A percentile compares a stretch with the other conserved stretches of the same genome.
Evolutionary conservation across 1,140 invertebrate species (phyloP).

Genomic region (Drosophila simulans): DNA sequence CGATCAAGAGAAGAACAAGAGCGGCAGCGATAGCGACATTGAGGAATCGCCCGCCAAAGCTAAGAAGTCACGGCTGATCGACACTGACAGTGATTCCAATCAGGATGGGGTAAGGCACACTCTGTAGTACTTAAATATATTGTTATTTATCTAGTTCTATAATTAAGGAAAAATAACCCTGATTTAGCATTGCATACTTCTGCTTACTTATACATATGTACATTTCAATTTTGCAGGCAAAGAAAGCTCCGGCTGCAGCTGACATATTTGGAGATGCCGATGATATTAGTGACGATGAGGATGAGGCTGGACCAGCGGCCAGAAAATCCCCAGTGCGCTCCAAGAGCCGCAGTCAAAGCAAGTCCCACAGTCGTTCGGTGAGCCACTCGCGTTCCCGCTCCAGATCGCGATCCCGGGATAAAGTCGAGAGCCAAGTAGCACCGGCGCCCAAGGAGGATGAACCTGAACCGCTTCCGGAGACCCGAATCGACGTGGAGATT

Average conservation of each 20-base stretch:
- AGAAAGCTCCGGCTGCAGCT: slow-evolving; percentile 86
- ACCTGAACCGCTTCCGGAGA: slow-evolving; percentile 93
- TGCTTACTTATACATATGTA: too few relatives aligned
- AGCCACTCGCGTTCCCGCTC: slow-evolving; percentile 67
- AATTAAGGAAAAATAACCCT: not conserved
- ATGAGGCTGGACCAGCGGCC: slow-evolving; percentile 83
- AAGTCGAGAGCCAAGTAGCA: slow-evolving; percentile 53
- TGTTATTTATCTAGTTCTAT: not conserved
- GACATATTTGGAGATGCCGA: slow-evolving; percentile 97
- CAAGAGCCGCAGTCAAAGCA: slow-evolving; percentile 52
- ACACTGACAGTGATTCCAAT: slow-evolving; percentile 85
- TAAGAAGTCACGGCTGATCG: slow-evolving; percentile 85
- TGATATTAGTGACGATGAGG: slow-evolving; percentile 93
- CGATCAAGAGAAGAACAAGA: slow-evolving; percentile 53
- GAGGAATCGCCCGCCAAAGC: slow-evolving; percentile 67
- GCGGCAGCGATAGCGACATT: slow-evolving; percentile 61
- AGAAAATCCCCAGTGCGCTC: slow-evolving; percentile 58
- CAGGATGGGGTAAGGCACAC: slow-evolving; percentile 22
- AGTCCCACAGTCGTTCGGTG: slow-evolving; percentile 57
- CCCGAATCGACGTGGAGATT: slow-evolving; percentile 97
- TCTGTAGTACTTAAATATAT: not conserved
- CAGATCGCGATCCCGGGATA: slow-evolving; percentile 50
- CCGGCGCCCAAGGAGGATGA: slow-evolving; percentile 87
- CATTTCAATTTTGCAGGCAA: slow-evolving; percentile 24
- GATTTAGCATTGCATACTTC: too few relatives aligned